Evolutionary conservation across 2,797 vertebrate species (phyloP), one percentile per base, ranked within the genome.

Genomic region (Myripristis jacobus): DNA sequence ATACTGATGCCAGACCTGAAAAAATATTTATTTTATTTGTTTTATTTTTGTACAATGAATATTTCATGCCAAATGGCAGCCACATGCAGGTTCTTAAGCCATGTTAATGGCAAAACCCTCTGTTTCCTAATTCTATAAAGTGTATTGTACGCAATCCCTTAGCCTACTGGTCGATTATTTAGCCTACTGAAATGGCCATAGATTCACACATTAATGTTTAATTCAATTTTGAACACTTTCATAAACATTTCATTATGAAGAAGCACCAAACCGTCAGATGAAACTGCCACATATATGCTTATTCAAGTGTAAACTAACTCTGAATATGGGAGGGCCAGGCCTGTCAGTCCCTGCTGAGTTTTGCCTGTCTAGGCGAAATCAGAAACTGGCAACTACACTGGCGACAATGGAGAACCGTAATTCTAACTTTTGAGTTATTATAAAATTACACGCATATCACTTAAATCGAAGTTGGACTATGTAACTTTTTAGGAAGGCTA

Each of bases 31-130:
- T 31, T 31, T 31, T 31, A 31, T 31, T 31, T 31, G 2, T 31
- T 31, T 73, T 52, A 13, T 63, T 65, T 66, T 8, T 64, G 29
- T 25, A 52, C n/a, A 38, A 71, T 61, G 7, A 66, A 70, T 13
- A 31, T n/a, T 56, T 52, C 31, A 15, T 61, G 24, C 55, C 4
- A 70, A 47, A 38, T 57, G 65, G 62, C 27, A 76, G 34, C 13
- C 52, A n/a, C 3, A 48, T 27, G 36, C 36, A 22, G 19, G 34
- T 65, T 71, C 75, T 25, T 22, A 68, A n/a, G 3, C 15, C 44
- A 13, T 63, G 66, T 36, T 36, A 36, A 36, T 10, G 34, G 8
- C 9, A 36, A 36, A 36, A 36, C 34, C n/a, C n/a, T 36, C 8
- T 36, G 12, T 36, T 36, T 36, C 34, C 34, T 36, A 36, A 36